A percentile compares a stretch with the other conserved stretches of the same genome.
These are phyloP conservation scores for Vollenhovia emeryi DNA, from an alignment of 1,140 invertebrate genomes.

Conservation along the genomic window DNA sequence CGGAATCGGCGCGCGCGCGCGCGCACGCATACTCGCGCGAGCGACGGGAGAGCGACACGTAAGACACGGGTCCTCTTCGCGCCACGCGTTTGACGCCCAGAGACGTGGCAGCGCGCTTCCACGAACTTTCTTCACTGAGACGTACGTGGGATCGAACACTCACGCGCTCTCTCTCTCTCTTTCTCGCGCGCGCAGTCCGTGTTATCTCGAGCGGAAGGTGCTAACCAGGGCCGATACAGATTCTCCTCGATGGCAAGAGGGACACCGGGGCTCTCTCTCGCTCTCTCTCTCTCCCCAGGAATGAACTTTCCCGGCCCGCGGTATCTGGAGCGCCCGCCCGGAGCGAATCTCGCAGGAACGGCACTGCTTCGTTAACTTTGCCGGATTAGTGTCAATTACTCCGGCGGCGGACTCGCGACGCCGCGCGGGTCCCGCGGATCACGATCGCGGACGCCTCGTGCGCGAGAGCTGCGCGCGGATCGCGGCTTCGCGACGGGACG, in stretches of 20 bases:
- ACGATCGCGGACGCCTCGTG: too few relatives aligned
- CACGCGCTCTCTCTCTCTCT: background rate
- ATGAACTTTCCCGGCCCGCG: conserved; percentile 14
- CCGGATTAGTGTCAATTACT: background rate
- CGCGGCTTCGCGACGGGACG: background rate
- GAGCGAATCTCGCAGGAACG: background rate
- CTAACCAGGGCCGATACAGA: background rate
- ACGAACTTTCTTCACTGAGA: background rate
- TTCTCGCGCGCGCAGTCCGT: background rate
- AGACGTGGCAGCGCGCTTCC: conserved; percentile 47
- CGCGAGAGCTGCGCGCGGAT: too few relatives aligned
- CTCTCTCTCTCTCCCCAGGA: background rate
- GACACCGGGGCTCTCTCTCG: too few relatives aligned
- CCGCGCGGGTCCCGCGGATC: too few relatives aligned
- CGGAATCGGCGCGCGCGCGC: background rate
- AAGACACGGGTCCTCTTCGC: background rate
- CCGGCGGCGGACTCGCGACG: too few relatives aligned
- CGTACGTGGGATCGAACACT: conserved; percentile 12
- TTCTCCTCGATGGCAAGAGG: background rate
- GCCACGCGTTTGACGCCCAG: conserved; percentile 12
- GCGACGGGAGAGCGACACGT: conserved; percentile 25
- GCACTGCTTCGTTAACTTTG: background rate
- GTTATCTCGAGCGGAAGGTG: background rate
- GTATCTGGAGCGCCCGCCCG: background rate
- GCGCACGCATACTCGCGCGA: background rate